Percentiles rank a stretch among this genome's conserved stretches.
phyloP scores from a whole-genome alignment of 2,113 vertebrate species.

The Kryptolebias marmoratus region DNA sequence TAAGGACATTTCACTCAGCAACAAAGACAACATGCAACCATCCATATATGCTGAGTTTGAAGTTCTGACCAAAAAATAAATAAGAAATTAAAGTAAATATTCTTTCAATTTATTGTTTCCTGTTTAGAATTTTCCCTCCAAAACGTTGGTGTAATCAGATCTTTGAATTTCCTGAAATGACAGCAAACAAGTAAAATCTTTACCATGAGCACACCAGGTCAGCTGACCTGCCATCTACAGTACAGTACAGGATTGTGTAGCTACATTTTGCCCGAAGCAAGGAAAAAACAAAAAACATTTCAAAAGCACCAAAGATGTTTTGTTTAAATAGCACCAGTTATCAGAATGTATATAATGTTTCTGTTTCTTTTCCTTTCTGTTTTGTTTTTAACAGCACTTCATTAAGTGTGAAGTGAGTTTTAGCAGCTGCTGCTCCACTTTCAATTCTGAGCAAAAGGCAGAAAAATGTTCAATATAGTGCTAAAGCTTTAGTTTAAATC shows the following conservation, averaged over 20 bases:
- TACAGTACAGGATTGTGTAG: slow-evolving; percentile 72
- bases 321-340: slow-evolving; percentile 83
- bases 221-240: slow-evolving; percentile 33
- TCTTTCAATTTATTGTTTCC: slow-evolving; percentile 34
- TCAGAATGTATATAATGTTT: slow-evolving; percentile 68
- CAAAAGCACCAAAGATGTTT: slow-evolving; percentile 80
- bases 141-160: slow-evolving; percentile 36
- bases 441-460: slow-evolving; percentile 56
- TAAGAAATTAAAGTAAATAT: slow-evolving; percentile 24
- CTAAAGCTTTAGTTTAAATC: slow-evolving; percentile 46
- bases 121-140: slow-evolving; percentile 40
- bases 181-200: slow-evolving; percentile 43
- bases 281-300: slow-evolving; percentile 55
- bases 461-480: slow-evolving; percentile 33
- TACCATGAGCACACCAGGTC: slow-evolving; percentile 5
- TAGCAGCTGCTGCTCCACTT: slow-evolving; percentile 65
- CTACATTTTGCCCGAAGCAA: slow-evolving; percentile 76
- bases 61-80: slow-evolving; percentile 28
- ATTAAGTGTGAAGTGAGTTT: slow-evolving; percentile 45
- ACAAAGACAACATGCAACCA: slow-evolving; percentile 55
- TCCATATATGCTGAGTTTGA: slow-evolving; percentile 42
- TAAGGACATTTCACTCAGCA: slow-evolving; percentile 31
- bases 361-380: slow-evolving; percentile 23
- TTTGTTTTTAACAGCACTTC: slow-evolving; percentile 75
- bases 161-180: slow-evolving; percentile 60